Evolutionary conservation across 2,888 invertebrate genomes (phyloP), one percentile per base, ranked within the genome.

Genomic region (Cinara cedri): DNA sequence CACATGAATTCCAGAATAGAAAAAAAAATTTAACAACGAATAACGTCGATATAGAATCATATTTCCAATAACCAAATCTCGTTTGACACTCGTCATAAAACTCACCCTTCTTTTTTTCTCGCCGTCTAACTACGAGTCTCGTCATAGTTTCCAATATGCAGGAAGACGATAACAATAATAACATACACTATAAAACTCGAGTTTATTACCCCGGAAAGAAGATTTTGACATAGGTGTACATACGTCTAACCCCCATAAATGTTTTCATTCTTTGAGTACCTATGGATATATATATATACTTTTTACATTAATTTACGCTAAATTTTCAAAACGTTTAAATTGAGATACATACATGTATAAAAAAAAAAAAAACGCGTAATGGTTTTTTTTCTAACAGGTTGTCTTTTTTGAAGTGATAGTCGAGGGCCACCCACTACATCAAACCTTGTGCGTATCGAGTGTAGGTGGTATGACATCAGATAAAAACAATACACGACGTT

Each of bases 351-450:
- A 49, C 6, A 14, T 10, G 46, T 16, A 16, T 51, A n/a, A 51
- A 51, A 16, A 51, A 16, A 51, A n/a, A 6, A 51, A 13, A 49
- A 13, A 16, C 14, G 6, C 6, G 16, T n/a, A 14, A 49, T 49
- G 10, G 49, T 68, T 65, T 51, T 3, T 51, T 34, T 34, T 19
- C 13, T 11, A 54, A 68, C 49, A 26, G 51, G 68, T 26, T 51
- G 51, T 54, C 51, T 13, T 34, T 51, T 34, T 70, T 70, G 34
- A 54, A 70, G 51, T 54, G 51, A 26, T 6, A 11, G 51, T 68
- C 51, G 51, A 46, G 68, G 34, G 51, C 51, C 51, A 70, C 51
- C 68, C 68, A 54, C 68, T 54, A 51, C 51, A 70, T 70, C 34
- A 54, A 70, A 70, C 26, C 3, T 16, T n/a, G 49, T 14, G 11